phyloP scores from a whole-genome alignment of 2,113 vertebrate species.

The Melanerpes formicivorus region DNA sequence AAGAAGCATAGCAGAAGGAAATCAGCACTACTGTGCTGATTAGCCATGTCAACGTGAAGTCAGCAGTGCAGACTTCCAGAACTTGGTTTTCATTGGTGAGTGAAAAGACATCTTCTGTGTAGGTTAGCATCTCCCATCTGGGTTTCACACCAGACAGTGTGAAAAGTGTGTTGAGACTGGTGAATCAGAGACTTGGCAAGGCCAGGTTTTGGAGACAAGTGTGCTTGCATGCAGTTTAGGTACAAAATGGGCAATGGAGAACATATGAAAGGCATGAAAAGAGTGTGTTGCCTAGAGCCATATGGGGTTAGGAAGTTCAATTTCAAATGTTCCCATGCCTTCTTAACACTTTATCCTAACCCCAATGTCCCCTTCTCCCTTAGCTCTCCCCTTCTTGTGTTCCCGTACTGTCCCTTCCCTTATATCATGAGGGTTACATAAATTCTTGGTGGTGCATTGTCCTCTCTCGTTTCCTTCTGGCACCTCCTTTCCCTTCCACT shows the following conservation, averaged over 20 bases:
- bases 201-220: not conserved
- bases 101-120: not conserved
- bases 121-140: not conserved
- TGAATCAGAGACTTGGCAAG: not conserved
- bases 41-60: not conserved
- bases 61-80: not conserved
- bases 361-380: not conserved
- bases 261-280: not conserved
- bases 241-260: not conserved
- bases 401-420: not conserved
- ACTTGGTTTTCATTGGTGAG: not conserved
- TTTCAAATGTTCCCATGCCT: not conserved
- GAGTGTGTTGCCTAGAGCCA: fast-evolving
- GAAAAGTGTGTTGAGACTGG: not conserved
- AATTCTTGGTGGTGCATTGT: not conserved
- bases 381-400: not conserved
- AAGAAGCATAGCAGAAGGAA: not conserved
- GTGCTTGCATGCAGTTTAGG: not conserved
- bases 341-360: not conserved
- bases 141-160: not conserved
- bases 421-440: not conserved
- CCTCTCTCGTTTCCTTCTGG: not conserved
- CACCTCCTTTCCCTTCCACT: not conserved
- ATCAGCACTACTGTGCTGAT: not conserved
- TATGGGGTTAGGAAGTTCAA: not conserved